Evolutionary conservation across 2,888 invertebrate species (phyloP), one percentile per base, ranked within the genome.

Genomic region (Oscheius onirici): DNA sequence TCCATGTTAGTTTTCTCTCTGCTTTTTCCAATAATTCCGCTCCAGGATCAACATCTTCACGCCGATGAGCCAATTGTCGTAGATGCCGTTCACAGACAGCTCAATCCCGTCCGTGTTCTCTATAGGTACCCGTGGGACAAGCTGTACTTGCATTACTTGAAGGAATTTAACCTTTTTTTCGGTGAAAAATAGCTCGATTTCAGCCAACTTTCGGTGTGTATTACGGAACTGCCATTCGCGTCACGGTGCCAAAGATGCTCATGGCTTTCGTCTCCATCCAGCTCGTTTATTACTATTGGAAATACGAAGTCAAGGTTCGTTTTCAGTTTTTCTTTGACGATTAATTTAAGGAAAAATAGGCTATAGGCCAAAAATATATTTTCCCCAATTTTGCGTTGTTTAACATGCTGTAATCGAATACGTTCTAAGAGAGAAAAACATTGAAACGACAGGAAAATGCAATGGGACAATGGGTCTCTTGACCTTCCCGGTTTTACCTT

Each of bases 51-150:
- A 72, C 82, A 86, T 52, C 78, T 87, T 43, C 87, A 87, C 67
- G 79, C 87, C 46, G 87, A 87, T 71, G 87, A 87, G 75, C 87
- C 87, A 43, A 80, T 85, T 54, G 80, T 79, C 44, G 84, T 86
- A 26, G 84, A 87, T 69, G 86, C 84, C n/a, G 85, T 84, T 26
- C 80, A 83, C 79, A 74, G 86, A 17, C 84, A 86, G 65, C 68
- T 87, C 69, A 87, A 87, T 74, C 87, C 87, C 6, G 72, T 86
- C 60, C 82, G 87, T 26, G 75, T 82, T 17, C 72, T 84, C 41
- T 87, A 87, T 70, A 78, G 87, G 51, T 76, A 70, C 34, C 87
- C 87, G 15, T 83, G 77, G 84, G 87, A 87, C 75, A 82, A 77
- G 63, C 77, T 87, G 57, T 87, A 87, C 73, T 73, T 76, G 46